phyloP scores from a whole-genome alignment of 2,888 invertebrate genomes.

The Pachydiplax longipennis region DNA sequence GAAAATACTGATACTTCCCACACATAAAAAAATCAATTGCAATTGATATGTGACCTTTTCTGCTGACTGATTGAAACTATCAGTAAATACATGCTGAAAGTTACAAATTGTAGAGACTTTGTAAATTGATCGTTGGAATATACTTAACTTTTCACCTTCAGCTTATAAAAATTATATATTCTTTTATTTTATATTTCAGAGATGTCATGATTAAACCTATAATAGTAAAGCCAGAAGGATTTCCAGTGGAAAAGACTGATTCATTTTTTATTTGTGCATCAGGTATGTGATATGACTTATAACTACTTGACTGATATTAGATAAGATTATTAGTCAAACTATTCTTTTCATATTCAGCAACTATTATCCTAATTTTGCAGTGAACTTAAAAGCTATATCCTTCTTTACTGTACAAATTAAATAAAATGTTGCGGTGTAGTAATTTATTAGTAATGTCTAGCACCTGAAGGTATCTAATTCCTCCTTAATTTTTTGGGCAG shows the following conservation, averaged over 20 bases:
- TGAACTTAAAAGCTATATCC: no score
- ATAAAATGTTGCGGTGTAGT: neutral
- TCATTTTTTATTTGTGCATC: conserved; percentile 73
- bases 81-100: no score
- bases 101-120: no score
- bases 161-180: no score
- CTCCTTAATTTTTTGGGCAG: neutral
- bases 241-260: conserved; percentile 69
- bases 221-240: conserved; percentile 75
- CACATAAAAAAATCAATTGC: no score
- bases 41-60: no score
- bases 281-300: conserved; percentile 59
- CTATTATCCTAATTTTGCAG: no score
- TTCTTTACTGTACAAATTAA: neutral
- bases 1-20: no score
- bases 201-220: conserved; percentile 72
- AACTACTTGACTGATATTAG: neutral
- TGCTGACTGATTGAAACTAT: no score
- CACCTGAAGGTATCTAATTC: neutral
- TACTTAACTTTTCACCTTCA: no score
- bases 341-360: neutral
- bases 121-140: no score
- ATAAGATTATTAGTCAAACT: neutral
- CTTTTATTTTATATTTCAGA: conserved; percentile 54
- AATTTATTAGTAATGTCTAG: no score